phyloP scores from a whole-genome alignment of 2,113 vertebrate genomes.

The Budorcas taxicolor region DNA sequence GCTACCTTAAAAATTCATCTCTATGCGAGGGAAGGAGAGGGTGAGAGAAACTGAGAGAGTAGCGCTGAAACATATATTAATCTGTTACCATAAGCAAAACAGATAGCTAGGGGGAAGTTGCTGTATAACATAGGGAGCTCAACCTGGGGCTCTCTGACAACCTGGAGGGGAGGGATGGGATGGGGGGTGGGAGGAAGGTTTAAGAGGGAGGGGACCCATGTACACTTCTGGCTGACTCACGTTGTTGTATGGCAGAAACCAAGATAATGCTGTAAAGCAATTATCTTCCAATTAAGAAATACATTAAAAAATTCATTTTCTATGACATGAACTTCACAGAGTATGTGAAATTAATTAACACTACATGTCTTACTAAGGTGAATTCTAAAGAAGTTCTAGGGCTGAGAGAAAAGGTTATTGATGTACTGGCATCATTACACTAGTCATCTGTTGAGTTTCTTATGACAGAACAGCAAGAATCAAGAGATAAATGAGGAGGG shows the following conservation, averaged over 20 bases:
- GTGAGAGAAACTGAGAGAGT: not conserved
- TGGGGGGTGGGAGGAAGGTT: not conserved
- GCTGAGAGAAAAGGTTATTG: not conserved
- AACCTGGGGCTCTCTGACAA: not conserved
- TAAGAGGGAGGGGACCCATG: not conserved
- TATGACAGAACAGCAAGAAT: conserved; percentile 3
- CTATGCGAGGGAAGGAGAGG: not conserved
- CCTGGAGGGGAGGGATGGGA: not conserved
- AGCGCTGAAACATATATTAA: not conserved
- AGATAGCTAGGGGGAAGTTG: not conserved
- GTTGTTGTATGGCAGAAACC: not conserved
- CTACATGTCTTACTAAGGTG: not conserved
- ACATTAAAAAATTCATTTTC: not conserved
- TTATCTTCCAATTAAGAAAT: not conserved
- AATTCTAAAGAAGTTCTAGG: not conserved
- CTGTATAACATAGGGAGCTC: not conserved
- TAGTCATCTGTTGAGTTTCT: conserved; percentile 1
- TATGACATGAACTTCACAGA: not conserved
- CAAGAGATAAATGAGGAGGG: not conserved
- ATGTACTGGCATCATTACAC: not conserved
- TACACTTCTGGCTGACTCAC: not conserved
- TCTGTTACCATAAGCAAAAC: not conserved
- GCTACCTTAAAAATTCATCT: not conserved
- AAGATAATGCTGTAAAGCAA: not conserved
- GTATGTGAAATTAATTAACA: not conserved